Base-by-base conservation (phyloP, 23 tunicate species). In the Halocynthia roretzi region DNA sequence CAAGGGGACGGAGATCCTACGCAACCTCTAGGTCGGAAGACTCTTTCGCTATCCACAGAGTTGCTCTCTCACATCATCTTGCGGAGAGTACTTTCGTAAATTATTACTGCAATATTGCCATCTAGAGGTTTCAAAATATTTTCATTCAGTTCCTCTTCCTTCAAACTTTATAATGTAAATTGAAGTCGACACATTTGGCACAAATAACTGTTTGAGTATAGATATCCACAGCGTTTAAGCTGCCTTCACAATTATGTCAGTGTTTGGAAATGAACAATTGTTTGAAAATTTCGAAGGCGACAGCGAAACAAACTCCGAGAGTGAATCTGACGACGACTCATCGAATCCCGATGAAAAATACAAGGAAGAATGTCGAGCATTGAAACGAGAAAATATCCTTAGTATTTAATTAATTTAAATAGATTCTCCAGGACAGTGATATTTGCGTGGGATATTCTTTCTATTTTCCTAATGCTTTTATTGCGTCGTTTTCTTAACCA, bases 341-440 rank as follows among this genome's bases (percentile, higher is more conserved):
- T 54, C 60, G 21, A 21, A 10, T 53, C 11, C 8, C 10, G 55
- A 53, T 5, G 78, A 50, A 31, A 31, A 31, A 50, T 56, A 53
- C 62, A 74, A 56, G 9, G 64, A 56, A 54, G 56, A 74, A 74
- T 74, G 56, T n/a, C 56, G 22, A 48, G 56, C n/a, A 5, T 74
- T 74, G 17, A 65, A 65, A 65, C 64, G 55, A 54, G 78, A 74
- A 10, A 74, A 74, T 50, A 74, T 74, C 70, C 70, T 65, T 65
- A 31, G 22, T 65, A 65, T 48, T 8, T 20, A 65, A 65, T n/a
- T 58, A 14, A 58, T 58, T 58, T 58, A 14, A n/a, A 14, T 58
- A 1, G 15, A 14, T 58, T 58, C 17, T 1, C 17, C 17, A 14
- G 15, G 15, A n/a, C 2, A 14, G 63, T 1, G 2, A 58, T 14